A percentile compares a stretch with the other conserved stretches of the same genome.
Conservation (phyloP, 2,797 vertebrate genomes). For the Cynopterus sphinx region DNA sequence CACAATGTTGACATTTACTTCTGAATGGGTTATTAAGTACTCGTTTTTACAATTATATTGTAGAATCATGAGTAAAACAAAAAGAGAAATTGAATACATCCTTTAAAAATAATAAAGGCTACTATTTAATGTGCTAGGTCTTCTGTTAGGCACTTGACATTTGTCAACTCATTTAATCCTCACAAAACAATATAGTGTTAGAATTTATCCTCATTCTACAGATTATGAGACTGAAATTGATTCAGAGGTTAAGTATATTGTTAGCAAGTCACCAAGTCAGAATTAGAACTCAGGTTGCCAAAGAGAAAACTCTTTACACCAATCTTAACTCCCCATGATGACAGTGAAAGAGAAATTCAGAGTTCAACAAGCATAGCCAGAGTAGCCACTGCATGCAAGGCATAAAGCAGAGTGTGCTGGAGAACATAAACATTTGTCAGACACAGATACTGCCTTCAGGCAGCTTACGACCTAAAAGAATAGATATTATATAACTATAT, state of each 20-base stretch:
- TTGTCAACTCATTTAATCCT: constrained; percentile 1
- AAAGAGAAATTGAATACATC: not conserved
- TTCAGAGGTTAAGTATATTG: not conserved
- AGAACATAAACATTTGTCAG: not conserved
- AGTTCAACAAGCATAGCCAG: not conserved
- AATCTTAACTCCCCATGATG: not conserved
- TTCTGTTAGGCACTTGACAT: not conserved
- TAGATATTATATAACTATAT: not conserved
- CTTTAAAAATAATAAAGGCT: not conserved
- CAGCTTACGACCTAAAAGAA: not conserved
- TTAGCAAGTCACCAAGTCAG: not conserved
- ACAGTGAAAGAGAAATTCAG: not conserved
- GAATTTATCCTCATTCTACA: not conserved
- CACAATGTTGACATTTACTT: not conserved
- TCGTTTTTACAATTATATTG: not conserved
- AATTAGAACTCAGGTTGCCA: not conserved
- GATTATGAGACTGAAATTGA: not conserved
- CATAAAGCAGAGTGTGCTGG: not conserved
- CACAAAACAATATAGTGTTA: not conserved
- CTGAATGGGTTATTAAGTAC: not conserved
- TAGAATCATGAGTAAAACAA: not conserved
- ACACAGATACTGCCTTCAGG: not conserved
- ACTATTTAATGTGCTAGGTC: not conserved
- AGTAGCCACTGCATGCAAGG: not conserved
- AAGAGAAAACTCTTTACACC: not conserved